These are phyloP conservation scores for Scomber scombrus DNA, from an alignment of 2,113 vertebrate genomes.

Conservation along the genomic window DNA sequence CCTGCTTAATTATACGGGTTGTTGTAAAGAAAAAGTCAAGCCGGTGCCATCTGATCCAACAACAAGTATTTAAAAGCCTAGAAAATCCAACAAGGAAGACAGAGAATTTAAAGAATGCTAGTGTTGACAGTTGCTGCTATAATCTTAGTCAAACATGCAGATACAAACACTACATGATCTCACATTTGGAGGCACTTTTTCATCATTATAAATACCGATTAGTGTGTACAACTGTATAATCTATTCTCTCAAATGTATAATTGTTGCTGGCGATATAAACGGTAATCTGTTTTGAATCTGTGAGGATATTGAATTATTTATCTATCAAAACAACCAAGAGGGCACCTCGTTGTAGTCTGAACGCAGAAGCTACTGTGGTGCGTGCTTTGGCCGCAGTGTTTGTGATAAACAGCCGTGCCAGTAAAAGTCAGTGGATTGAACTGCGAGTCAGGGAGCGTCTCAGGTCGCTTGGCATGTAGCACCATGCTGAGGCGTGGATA, in stretches of 20 bases:
- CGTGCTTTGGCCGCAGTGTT: constrained; percentile 29
- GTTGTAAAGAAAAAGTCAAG: background rate
- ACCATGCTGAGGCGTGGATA: constrained; percentile 64
- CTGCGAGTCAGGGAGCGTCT: constrained; percentile 76
- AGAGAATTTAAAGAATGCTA: constrained; percentile 30
- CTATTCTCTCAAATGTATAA: constrained; percentile 7
- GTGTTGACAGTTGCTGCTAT: constrained; percentile 30
- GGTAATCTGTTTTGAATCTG: constrained; percentile 18
- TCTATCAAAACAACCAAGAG: constrained; percentile 26
- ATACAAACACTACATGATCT: background rate
- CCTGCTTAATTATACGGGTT: too few species aligned
- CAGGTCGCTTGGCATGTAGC: constrained; percentile 79
- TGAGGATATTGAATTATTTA: constrained; percentile 29
- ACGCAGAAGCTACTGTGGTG: constrained; percentile 11
- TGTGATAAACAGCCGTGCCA: constrained; percentile 59
- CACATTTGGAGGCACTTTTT: constrained; percentile 13
- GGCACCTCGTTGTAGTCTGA: constrained; percentile 33
- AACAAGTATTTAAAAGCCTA: constrained; percentile 16
- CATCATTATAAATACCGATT: constrained; percentile 21
- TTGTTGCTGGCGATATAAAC: constrained; percentile 33
- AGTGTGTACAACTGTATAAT: background rate
- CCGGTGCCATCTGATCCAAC: constrained; percentile 4
- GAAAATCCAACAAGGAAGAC: constrained; percentile 10
- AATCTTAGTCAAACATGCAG: constrained; percentile 20
- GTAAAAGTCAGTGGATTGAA: constrained; percentile 66